phyloP scores from a whole-genome alignment of 2,113 vertebrate species.

The Phaethon lepturus region DNA sequence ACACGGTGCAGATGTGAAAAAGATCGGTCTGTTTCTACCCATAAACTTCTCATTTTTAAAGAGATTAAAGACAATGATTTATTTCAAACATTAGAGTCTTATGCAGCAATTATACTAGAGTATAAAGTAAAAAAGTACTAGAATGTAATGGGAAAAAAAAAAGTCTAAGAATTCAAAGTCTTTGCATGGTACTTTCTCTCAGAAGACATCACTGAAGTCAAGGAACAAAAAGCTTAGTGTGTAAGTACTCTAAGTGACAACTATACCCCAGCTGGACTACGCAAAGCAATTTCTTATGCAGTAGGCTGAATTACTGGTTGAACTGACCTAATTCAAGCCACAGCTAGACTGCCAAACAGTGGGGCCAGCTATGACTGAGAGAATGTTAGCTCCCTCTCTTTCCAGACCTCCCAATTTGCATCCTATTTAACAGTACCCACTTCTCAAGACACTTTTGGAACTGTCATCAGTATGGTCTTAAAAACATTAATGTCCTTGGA shows the following conservation, averaged over 20 bases:
- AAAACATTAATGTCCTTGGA: not conserved
- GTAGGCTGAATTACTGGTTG: not conserved
- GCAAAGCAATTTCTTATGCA: not conserved
- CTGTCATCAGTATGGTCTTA: not conserved
- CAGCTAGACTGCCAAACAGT: not conserved
- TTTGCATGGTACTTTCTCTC: not conserved
- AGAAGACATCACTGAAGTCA: not conserved
- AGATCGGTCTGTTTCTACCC: not conserved
- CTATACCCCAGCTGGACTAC: not conserved
- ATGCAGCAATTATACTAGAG: not conserved
- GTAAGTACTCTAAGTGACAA: no score
- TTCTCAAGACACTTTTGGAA: not conserved
- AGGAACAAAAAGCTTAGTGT: not conserved
- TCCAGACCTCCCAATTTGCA: not conserved
- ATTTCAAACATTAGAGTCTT: not conserved
- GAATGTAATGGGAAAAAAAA: not conserved
- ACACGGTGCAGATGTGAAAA: not conserved
- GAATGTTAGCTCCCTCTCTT: not conserved
- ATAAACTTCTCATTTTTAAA: not conserved
- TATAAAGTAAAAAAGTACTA: no score
- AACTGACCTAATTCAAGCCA: not conserved
- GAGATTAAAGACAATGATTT: not conserved
- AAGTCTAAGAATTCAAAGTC: not conserved
- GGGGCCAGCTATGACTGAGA: not conserved
- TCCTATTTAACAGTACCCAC: not conserved